Conservation (phyloP, 2,888 invertebrate species). For the Drosophila borborema region DNA sequence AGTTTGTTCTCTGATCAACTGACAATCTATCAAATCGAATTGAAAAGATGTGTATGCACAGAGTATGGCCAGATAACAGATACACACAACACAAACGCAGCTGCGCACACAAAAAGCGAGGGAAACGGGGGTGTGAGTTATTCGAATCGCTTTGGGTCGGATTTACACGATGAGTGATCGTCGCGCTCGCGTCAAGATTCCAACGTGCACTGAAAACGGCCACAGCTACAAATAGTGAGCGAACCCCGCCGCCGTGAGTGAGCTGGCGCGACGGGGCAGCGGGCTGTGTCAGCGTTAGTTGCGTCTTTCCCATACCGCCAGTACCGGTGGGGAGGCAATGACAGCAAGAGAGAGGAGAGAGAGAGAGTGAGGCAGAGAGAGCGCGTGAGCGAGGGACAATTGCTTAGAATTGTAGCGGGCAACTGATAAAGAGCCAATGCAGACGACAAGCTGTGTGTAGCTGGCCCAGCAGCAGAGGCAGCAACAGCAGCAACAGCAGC, state of each 20-base stretch:
- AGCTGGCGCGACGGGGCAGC: slow-evolving; percentile 16
- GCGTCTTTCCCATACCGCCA: slow-evolving; percentile 26
- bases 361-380: slow-evolving; percentile 21
- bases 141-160: slow-evolving; percentile 32
- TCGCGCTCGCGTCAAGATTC: slow-evolving; percentile 71
- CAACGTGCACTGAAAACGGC: slow-evolving; percentile 67
- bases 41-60: slow-evolving; percentile 22
- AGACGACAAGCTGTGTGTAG: slow-evolving; percentile 36
- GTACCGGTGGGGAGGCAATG: slow-evolving; percentile 18
- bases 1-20: slow-evolving; percentile 27
- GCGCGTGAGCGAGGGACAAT: slow-evolving; percentile 17
- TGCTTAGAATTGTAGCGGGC: slow-evolving; percentile 47
- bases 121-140: slow-evolving; percentile 19
- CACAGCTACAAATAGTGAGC: slow-evolving; percentile 45
- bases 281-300: slow-evolving; percentile 53
- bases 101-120: slow-evolving; percentile 17
- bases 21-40: slow-evolving; percentile 10
- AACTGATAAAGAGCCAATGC: slow-evolving; percentile 46
- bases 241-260: slow-evolving; percentile 40
- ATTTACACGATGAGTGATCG: slow-evolving; percentile 61
- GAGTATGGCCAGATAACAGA: background rate
- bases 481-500: slow-evolving; percentile 5
- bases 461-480: slow-evolving; percentile 20
- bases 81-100: slow-evolving; percentile 14
- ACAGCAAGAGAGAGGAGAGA: background rate